Base-by-base conservation (phyloP, 2,113 vertebrate genomes). In the Carassius auratus region DNA sequence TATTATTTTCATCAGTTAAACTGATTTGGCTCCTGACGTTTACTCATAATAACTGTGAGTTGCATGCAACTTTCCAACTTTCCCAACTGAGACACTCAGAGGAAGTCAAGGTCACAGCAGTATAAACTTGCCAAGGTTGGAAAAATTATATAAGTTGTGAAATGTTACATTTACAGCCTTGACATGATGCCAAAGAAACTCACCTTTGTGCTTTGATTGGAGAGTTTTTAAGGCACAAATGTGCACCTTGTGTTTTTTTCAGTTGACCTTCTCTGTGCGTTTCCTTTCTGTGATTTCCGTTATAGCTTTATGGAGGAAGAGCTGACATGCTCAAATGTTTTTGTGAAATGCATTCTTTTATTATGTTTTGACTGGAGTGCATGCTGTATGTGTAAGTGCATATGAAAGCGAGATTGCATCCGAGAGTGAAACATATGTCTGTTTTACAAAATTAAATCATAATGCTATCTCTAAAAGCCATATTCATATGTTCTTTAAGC, bases 231-330 rank as follows among this genome's bases (percentile, higher is more conserved):
- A 19, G 52, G 30, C 10, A 8, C 52, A 57, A 77, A 57, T 15
- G 14, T 55, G 64, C 14, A 5, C 50, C 50, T 68, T 3, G 30
- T 15, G n/a, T 62, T 62, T 64, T 26, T 69, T 42, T 12, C 69
- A 13, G 36, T 36, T 42, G 36, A 73, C 17, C 69, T 42, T 12
- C 8, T 73, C 36, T 73, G 8, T 1, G 4, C n/a, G 21, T 66
- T 64, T 81, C 78, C 77, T 42, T 21, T 62, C 55, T 26, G 3
- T 15, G 76, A 23, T 79, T 62, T 79, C 57, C 57, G 57, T 79
- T 38, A 15, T 62, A 23, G 1, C 19, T 62, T 79, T 14, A 23
- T 10, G 14, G 14, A 81, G 78, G 61, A 81, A 81, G 50, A 66
- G 61, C 78, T 45, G 61, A 66, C 23, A 21, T 26, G 23, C 61